A percentile compares a stretch with the other conserved stretches of the same genome.
Conservation (phyloP, 1,140 invertebrate species). For the Monochamus saltuarius region DNA sequence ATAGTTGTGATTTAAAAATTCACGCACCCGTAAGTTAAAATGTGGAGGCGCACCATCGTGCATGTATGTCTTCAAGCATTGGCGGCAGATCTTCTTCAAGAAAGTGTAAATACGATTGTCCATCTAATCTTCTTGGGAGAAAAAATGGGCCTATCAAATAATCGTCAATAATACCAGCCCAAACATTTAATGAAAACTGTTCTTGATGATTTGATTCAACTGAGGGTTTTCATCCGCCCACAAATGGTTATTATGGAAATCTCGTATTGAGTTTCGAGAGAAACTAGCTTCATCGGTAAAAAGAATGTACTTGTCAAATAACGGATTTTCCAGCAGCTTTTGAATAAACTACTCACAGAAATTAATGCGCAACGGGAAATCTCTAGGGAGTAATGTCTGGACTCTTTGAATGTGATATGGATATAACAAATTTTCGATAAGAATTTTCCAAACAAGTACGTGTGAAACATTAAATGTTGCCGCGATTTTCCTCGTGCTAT, state of each 20-base stretch:
- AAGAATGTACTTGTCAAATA: constrained; percentile 7
- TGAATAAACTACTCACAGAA: constrained; percentile 20
- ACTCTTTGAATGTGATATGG: constrained; percentile 26
- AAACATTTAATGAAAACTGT: constrained; percentile 20
- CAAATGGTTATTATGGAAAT: constrained; percentile 22
- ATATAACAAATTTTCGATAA: constrained; percentile 23
- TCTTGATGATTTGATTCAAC: constrained; percentile 16
- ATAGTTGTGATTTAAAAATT: constrained; percentile 11
- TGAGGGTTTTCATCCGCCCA: constrained; percentile 22
- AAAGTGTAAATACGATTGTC: constrained; percentile 14
- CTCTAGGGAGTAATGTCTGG: constrained; percentile 16
- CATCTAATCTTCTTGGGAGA: constrained; percentile 16
- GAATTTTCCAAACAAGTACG: constrained; percentile 21
- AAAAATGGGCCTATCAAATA: constrained; percentile 13
- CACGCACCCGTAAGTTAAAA: constrained; percentile 13
- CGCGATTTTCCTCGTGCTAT: constrained; percentile 25
- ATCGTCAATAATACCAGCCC: constrained; percentile 16
- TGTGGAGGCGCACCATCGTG: constrained; percentile 17
- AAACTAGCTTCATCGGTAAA: constrained; percentile 25
- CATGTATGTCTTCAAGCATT: constrained; percentile 16
- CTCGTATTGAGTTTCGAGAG: constrained; percentile 7
- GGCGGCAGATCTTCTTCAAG: constrained; percentile 16
- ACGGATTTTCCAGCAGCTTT: neutral
- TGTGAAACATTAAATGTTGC: constrained; percentile 17
- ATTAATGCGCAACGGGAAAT: constrained; percentile 17